Base-by-base conservation (phyloP, 2,113 vertebrate species). In the Dasyornis broadbenti region DNA sequence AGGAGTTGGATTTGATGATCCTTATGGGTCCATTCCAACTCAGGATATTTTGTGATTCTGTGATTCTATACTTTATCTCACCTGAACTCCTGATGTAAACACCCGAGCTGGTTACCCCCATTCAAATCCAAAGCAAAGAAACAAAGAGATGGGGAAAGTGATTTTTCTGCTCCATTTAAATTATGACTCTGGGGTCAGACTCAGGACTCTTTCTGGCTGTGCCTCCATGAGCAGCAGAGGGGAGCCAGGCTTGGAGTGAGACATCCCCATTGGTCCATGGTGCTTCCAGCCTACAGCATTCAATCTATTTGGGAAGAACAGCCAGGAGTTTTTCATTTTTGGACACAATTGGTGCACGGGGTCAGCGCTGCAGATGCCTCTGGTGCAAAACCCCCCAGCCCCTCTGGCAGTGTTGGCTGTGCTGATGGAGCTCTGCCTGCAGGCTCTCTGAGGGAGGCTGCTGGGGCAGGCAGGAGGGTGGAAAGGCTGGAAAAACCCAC, bases 271-370 rank as follows among this genome's bases (percentile, higher is more conserved):
- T 0, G 0, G 28, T 10, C 39, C 56, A 2, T 1, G n/a, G 45
- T 59, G 40, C 7, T 20, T 15, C 65, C 9, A 49, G 16, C 24
- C 44, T 17, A 5, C 15, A 52, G 16, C 40, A 75, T 37, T 44
- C 39, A 30, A 33, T 11, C 11, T 26, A 0, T 45, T 30, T 0
- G 0, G 21, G 47, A 42, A 79, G 60, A 79, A 19, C 0, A 3
- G 26, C 10, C 35, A 24, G 61, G 10, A 15, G 30, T 24, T 75
- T 44, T 39, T 13, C 31, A 21, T 37, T 65, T 15, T 31, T 6
- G 33, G 39, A 22, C 37, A 35, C 6, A n/a, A 19, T 0, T 28
- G 30, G 37, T 2, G 12, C 53, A 44, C 0, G 0, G 42, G 59
- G 21, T 23, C 63, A 86, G 81, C 30, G 1, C 60, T 65, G 65